phyloP scores from a whole-genome alignment of 2,113 vertebrate species.

The Rhinolophus ferrumequinum region DNA sequence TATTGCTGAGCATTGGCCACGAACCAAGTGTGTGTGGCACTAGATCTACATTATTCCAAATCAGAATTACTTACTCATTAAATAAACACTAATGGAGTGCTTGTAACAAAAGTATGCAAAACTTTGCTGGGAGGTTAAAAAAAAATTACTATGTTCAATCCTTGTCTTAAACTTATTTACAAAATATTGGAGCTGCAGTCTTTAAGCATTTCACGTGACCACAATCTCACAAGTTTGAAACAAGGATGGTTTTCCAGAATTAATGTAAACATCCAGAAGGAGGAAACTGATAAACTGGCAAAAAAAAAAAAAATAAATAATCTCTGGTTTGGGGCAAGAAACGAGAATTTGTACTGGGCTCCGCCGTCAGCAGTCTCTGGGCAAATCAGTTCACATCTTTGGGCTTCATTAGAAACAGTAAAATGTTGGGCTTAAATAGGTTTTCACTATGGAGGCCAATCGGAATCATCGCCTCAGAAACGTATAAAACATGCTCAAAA shows the following conservation, averaged over 20 bases:
- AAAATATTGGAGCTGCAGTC: neutral
- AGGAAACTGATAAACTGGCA: neutral
- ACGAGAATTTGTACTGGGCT: neutral
- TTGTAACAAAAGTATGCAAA: neutral
- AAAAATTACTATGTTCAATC: neutral
- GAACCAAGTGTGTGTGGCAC: neutral
- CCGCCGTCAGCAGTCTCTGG: neutral
- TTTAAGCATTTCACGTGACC: neutral
- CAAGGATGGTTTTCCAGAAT: neutral
- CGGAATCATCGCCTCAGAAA: neutral
- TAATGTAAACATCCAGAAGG: neutral
- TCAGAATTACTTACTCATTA: neutral
- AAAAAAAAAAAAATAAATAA: rapidly evolving
- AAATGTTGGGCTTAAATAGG: neutral
- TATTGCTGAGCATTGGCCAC: neutral
- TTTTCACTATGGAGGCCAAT: neutral
- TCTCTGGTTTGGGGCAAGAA: neutral
- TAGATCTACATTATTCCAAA: neutral
- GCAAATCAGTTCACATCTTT: neutral
- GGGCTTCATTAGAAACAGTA: neutral
- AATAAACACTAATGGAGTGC: neutral
- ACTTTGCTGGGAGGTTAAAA: neutral
- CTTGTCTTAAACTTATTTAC: neutral
- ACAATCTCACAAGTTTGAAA: constrained; percentile 12
- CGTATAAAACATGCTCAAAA: neutral